Percentiles rank a stretch among this genome's conserved stretches.
phyloP scores from a whole-genome alignment of 2,113 vertebrate species.

The Coracopsis vasa region DNA sequence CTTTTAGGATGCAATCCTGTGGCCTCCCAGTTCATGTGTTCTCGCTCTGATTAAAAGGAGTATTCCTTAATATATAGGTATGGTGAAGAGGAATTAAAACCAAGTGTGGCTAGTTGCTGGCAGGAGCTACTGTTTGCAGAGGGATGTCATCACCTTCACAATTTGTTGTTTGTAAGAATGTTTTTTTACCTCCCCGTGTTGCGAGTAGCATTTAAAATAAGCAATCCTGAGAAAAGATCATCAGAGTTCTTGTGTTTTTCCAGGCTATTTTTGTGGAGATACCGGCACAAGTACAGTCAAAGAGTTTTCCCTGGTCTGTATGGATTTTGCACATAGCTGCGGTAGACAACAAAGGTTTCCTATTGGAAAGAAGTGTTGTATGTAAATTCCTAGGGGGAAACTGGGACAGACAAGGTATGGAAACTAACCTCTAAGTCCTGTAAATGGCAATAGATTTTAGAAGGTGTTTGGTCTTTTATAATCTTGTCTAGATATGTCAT shows the following conservation, averaged over 20 bases:
- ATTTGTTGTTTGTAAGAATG: constrained; percentile 29
- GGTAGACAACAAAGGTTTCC: background rate
- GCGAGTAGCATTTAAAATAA: constrained; percentile 46
- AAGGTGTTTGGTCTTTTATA: background rate
- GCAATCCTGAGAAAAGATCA: constrained; percentile 64
- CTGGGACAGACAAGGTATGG: background rate
- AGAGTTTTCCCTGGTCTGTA: background rate
- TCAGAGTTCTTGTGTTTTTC: constrained; percentile 33
- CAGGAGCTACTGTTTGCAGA: constrained; percentile 52
- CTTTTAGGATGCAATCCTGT: background rate
- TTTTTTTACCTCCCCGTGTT: constrained; percentile 41
- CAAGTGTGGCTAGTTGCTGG: constrained; percentile 38
- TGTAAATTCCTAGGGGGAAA: background rate
- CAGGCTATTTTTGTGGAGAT: background rate
- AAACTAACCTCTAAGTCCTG: background rate
- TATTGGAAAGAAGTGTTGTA: background rate
- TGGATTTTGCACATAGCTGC: background rate
- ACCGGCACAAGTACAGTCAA: background rate
- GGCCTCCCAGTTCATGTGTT: background rate
- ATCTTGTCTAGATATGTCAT: background rate
- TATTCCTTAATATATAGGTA: constrained; percentile 12
- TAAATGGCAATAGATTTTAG: background rate
- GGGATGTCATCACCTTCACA: constrained; percentile 55
- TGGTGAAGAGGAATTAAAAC: background rate
- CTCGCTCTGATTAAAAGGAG: background rate